Percentiles rank a stretch among this genome's conserved stretches.
phyloP scores from a whole-genome alignment of 2,113 vertebrate genomes.

The Reinhardtius hippoglossoides region DNA sequence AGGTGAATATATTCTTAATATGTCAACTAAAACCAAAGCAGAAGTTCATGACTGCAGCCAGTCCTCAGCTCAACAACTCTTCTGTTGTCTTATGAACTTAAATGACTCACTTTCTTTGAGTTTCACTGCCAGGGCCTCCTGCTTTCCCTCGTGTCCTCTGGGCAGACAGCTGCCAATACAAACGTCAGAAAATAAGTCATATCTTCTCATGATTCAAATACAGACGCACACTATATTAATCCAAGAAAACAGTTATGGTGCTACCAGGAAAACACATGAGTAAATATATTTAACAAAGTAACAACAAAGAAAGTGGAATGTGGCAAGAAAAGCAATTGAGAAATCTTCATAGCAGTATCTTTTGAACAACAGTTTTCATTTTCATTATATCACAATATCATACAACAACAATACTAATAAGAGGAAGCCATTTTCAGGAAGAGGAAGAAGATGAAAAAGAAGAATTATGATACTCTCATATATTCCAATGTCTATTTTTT shows the following conservation, averaged over 20 bases:
- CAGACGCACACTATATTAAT: conserved; percentile 17
- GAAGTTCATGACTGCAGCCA: conserved; percentile 11
- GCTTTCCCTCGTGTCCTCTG: conserved; percentile 81
- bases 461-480: background rate
- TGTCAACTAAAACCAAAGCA: background rate
- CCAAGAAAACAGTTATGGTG: background rate
- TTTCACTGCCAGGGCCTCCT: conserved; percentile 77
- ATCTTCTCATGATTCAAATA: conserved; percentile 2
- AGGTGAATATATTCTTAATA: background rate
- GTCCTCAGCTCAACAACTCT: conserved; percentile 17
- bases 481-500: background rate
- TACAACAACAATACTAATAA: background rate
- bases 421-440: background rate
- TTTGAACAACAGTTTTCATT: background rate
- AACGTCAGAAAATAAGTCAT: conserved; percentile 17
- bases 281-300: conserved; percentile 10
- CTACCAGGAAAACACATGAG: conserved; percentile 28
- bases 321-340: conserved; percentile 31
- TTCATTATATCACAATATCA: background rate
- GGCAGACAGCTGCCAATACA: conserved; percentile 57
- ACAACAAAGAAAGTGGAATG: conserved; percentile 50
- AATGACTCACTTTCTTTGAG: conserved; percentile 79
- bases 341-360: background rate
- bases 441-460: background rate
- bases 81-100: conserved; percentile 24